Conservation (phyloP, 2,797 vertebrate genomes). For the Xiphophorus birchmanni region DNA sequence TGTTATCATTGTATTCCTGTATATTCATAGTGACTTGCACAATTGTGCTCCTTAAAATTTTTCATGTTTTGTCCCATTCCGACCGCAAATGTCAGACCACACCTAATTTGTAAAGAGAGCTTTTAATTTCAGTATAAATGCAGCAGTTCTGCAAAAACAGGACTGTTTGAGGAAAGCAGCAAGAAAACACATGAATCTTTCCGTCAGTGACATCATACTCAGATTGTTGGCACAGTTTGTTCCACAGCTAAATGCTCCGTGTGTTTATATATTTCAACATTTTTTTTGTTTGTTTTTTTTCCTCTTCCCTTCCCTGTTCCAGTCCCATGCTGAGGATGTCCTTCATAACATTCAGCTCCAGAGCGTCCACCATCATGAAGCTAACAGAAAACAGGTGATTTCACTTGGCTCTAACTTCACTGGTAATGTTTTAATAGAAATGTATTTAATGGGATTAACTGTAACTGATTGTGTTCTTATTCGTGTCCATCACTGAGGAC, state of each 20-base stretch:
- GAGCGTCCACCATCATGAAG: constrained; percentile 82
- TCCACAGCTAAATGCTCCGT: background rate
- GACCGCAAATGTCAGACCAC: background rate
- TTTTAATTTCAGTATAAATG: background rate
- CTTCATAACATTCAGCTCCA: constrained; percentile 90
- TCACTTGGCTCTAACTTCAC: background rate
- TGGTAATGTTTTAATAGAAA: background rate
- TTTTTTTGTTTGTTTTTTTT: background rate
- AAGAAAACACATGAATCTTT: background rate
- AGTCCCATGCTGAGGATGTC: constrained; percentile 91
- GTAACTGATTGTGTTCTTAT: background rate
- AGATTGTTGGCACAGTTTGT: background rate
- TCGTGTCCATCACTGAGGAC: background rate
- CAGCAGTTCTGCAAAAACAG: background rate
- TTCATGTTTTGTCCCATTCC: background rate
- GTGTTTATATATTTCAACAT: background rate
- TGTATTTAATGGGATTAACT: background rate
- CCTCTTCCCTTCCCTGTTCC: constrained; percentile 32
- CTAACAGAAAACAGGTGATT: constrained; percentile 88
- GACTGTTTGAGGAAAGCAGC: background rate
- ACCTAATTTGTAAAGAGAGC: background rate
- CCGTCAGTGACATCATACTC: background rate
- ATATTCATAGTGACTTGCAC: background rate
- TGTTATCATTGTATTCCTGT: background rate
- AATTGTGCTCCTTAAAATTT: background rate